phyloP scores from a whole-genome alignment of 2,797 vertebrate species.

The Platyrinchus mystaceus region DNA sequence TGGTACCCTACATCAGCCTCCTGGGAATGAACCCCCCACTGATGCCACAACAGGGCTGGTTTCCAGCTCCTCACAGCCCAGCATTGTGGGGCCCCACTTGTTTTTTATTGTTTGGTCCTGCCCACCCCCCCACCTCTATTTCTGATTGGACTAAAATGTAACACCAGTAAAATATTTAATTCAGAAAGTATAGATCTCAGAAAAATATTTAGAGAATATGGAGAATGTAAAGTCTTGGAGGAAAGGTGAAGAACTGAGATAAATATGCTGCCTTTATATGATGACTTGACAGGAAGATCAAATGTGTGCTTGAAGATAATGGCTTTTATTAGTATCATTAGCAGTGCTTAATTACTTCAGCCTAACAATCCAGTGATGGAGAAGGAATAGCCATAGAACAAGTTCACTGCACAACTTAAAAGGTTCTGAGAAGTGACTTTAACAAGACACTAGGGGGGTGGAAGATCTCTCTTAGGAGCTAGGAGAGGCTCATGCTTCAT shows the following conservation, averaged over 20 bases:
- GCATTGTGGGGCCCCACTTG: no score
- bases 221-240: background rate
- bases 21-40: no score
- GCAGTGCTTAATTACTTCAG: background rate
- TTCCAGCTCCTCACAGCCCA: background rate
- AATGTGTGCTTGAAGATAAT: background rate
- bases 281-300: background rate
- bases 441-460: background rate
- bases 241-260: background rate
- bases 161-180: background rate
- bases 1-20: rapidly evolving
- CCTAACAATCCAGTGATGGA: background rate
- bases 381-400: background rate
- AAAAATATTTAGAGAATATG: background rate
- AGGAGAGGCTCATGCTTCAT: background rate
- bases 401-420: background rate
- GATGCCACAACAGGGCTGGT: rapidly evolving
- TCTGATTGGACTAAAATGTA: background rate
- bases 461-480: background rate
- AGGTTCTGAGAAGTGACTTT: background rate
- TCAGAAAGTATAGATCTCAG: background rate
- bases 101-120: background rate
- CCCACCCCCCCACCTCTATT: rapidly evolving
- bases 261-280: background rate
- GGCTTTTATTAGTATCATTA: background rate